These are phyloP conservation scores for Cyprinodon variegatus DNA, from an alignment of 2,113 vertebrate genomes.

Conservation along the genomic window DNA sequence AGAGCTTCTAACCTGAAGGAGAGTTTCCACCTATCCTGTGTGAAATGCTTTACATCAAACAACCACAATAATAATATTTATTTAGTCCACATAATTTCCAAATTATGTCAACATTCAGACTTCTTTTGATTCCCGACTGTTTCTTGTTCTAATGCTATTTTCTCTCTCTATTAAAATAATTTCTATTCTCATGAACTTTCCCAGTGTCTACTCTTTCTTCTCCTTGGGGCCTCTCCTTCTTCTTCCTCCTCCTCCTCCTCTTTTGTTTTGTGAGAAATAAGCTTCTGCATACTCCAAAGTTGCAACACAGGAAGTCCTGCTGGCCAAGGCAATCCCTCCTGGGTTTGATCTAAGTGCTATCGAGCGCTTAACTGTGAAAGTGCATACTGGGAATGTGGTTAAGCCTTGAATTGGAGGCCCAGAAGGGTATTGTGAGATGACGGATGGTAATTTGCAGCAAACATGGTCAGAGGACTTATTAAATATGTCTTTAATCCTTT, in stretches of 20 bases:
- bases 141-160: not conserved
- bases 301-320: conserved; percentile 56
- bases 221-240: conserved; percentile 51
- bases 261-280: conserved; percentile 50
- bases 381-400: conserved; percentile 26
- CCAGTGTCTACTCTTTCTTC: conserved; percentile 38
- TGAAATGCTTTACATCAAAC: not conserved
- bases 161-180: conserved; percentile 18
- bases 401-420: conserved; percentile 8
- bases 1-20: not conserved
- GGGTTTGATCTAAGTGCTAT: conserved; percentile 31
- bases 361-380: conserved; percentile 17
- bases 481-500: not conserved
- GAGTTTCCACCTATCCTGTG: too few species aligned
- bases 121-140: not conserved
- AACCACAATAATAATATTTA: not conserved
- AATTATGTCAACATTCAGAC: not conserved
- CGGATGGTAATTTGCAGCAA: not conserved
- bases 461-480: not conserved
- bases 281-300: conserved; percentile 25
- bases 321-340: conserved; percentile 39
- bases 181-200: conserved; percentile 74
- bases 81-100: not conserved
- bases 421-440: conserved; percentile 12
- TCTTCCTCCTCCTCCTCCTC: conserved; percentile 39